phyloP scores from a whole-genome alignment of 2,888 invertebrate species.

The Drosophila colorata region DNA sequence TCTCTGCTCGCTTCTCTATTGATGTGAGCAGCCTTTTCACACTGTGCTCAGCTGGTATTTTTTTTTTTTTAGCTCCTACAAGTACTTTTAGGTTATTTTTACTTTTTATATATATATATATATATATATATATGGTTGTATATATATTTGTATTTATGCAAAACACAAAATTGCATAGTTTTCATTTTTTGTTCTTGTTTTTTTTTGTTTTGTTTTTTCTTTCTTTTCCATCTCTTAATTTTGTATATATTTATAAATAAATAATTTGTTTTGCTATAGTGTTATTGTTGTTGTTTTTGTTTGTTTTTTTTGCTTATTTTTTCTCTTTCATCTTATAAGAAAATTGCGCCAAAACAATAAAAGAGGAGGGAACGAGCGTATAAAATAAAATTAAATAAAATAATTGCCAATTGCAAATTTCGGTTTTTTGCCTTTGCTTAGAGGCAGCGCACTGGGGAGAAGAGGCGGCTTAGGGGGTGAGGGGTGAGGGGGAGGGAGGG shows the following conservation, averaged over 20 bases:
- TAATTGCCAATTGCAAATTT: slow-evolving; percentile 1
- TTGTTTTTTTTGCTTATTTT: slow-evolving; percentile 40
- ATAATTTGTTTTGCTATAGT: slow-evolving; percentile 71
- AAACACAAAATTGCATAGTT: slow-evolving; percentile 46
- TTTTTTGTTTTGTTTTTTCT: slow-evolving; percentile 22
- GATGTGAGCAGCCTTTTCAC: slow-evolving; percentile 25
- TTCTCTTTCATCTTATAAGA: slow-evolving; percentile 48
- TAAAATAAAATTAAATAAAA: slow-evolving; percentile 7
- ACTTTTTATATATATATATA: slow-evolving; percentile 20
- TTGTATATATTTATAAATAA: slow-evolving; percentile 57
- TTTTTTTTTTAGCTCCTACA: slow-evolving; percentile 19
- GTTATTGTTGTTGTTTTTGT: slow-evolving; percentile 56
- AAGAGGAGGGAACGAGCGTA: slow-evolving; percentile 10
- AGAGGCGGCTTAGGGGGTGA: background rate
- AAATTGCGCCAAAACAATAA: slow-evolving; percentile 60
- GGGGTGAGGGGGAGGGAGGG: too few species aligned
- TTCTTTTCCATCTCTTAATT: slow-evolving; percentile 43
- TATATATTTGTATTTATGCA: slow-evolving; percentile 43
- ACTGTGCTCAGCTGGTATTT: slow-evolving; percentile 9
- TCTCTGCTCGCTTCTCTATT: slow-evolving; percentile 33
- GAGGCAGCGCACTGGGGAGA: background rate
- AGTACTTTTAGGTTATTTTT: slow-evolving; percentile 28
- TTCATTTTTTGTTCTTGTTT: slow-evolving; percentile 11
- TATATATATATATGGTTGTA: slow-evolving; percentile 32
- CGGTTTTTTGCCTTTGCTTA: background rate